These are phyloP conservation scores for Aegithalos caudatus DNA, from an alignment of 2,113 vertebrate species.

Conservation along the genomic window DNA sequence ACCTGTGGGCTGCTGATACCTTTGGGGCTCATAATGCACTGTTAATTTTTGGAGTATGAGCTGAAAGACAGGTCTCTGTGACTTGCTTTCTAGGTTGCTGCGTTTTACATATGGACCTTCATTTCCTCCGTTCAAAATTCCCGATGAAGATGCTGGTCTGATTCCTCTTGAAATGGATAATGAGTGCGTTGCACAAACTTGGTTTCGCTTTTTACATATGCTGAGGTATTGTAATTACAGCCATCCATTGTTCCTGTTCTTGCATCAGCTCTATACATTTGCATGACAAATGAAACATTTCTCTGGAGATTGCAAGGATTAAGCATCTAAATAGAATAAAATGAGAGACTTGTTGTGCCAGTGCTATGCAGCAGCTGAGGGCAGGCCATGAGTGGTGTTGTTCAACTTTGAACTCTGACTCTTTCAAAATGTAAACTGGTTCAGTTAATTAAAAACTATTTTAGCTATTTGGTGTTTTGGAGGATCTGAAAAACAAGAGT, in stretches of 20 bases:
- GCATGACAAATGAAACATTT: not conserved
- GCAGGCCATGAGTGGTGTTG: not conserved
- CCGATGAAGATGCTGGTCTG: constrained; percentile 89
- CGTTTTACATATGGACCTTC: constrained; percentile 91
- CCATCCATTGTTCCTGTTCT: not conserved
- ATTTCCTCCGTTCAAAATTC: constrained; percentile 93
- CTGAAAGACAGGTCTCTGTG: not conserved
- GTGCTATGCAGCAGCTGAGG: not conserved
- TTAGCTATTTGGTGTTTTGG: not conserved
- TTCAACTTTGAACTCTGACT: not conserved
- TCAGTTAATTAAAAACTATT: not conserved
- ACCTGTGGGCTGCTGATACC: not conserved
- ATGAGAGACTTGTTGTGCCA: not conserved
- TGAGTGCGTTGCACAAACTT: constrained; percentile 93
- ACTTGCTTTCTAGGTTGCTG: constrained; percentile 77
- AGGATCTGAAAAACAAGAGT: not conserved
- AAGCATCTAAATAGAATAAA: not conserved
- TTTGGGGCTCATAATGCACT: not conserved
- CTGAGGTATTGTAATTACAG: constrained; percentile 79
- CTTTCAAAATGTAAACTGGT: not conserved
- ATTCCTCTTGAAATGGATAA: constrained; percentile 95
- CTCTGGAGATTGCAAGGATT: not conserved
- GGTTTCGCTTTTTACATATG: constrained; percentile 98
- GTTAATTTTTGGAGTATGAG: not conserved
- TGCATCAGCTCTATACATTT: not conserved